Base-by-base conservation (phyloP, 2,888 invertebrate species). In the Drosophila kokeensis region DNA sequence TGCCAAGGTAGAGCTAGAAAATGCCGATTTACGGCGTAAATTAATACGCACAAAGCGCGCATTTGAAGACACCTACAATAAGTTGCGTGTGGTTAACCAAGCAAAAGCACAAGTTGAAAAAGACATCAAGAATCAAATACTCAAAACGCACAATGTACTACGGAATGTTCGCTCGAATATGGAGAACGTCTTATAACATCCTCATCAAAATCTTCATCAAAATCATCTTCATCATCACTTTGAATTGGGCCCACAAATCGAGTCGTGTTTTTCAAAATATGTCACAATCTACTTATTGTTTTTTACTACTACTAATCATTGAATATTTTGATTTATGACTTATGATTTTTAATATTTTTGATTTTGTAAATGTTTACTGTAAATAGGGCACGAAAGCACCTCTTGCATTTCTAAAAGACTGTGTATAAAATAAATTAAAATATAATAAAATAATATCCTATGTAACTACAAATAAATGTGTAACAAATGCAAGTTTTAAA, bases 91-190 rank as follows among this genome's bases (percentile, higher is more conserved):
- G 18, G 96, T 97, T 54, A 97, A 97, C 92, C 95, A 96, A 92
- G 95, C 96, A 81, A 97, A 97, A 92, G 95, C 96, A 90, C 96
- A 96, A 92, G 96, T 97, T 40, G 97, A 97, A 92, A 96, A 96
- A 88, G 96, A 97, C 52, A 97, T 98, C 91, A 96, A 96, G 91
- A 95, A 95, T 87, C 96, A 97, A 93, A 95, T 97, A 84, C 95
- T 96, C 90, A 96, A 96, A 93, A 97, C 97, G 30, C 96, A 96
- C 81, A 95, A 95, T 82, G 96, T 97, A 57, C 94, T 97, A 72
- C 95, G 96, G 71, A 95, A 95, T 93, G 96, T 96, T 48, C 95
- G 96, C 78, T 96, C 95, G 67, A 96, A 96, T 91, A 94, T 97
- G 91, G 96, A 96, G 91, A 94, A 93, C 77, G 92, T 92, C 68